Conservation (phyloP, 2,113 vertebrate species). For the Chaetodon auriga region DNA sequence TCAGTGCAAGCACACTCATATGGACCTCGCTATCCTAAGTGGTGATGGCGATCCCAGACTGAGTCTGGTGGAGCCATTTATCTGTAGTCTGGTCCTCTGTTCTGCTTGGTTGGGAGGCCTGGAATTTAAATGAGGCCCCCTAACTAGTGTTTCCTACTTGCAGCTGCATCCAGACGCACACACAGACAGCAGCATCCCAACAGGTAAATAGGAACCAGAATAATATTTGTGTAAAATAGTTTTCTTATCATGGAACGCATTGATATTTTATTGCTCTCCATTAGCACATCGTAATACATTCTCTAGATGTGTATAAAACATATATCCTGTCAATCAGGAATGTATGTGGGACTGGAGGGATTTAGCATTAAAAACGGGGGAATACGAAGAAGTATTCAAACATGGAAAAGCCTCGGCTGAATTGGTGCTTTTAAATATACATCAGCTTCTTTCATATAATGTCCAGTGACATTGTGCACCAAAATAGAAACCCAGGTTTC, state of each 20-base stretch:
- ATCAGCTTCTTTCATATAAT: conserved; percentile 61
- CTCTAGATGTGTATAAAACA: conserved; percentile 20
- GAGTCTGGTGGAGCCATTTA: conserved; percentile 78
- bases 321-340: conserved; percentile 45
- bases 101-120: conserved; percentile 77
- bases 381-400: conserved; percentile 49
- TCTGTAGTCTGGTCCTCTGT: conserved; percentile 76
- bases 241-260: conserved; percentile 1
- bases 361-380: conserved; percentile 40
- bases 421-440: conserved; percentile 61
- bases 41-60: conserved; percentile 75
- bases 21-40: conserved; percentile 49
- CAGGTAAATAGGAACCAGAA: conserved; percentile 46
- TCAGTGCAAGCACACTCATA: conserved; percentile 33
- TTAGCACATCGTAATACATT: conserved; percentile 7
- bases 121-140: conserved; percentile 79
- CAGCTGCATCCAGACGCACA: conserved; percentile 70
- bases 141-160: conserved; percentile 69
- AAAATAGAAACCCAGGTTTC: conserved; percentile 69
- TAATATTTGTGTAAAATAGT: not conserved
- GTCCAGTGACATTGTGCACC: conserved; percentile 61
- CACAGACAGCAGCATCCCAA: conserved; percentile 56
- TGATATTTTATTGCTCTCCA: conserved; percentile 19
- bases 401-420: conserved; percentile 40
- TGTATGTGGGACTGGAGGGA: conserved; percentile 23